Evolutionary conservation across 2,113 vertebrate genomes (phyloP), one percentile per base, ranked within the genome.

Genomic region (Oxygymnocypris stewartii): DNA sequence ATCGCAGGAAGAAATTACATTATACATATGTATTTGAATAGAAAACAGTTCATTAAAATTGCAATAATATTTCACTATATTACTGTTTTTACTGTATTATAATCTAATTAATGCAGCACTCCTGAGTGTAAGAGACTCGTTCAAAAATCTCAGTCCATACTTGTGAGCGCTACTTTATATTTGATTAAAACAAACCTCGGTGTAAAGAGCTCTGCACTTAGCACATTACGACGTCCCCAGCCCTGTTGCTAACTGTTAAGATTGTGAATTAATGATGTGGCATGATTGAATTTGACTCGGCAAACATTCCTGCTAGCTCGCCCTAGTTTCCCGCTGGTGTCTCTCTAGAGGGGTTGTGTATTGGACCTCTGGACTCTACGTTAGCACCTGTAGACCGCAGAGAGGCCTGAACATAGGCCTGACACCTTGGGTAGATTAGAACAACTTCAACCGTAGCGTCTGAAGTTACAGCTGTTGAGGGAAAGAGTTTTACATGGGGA

Each of bases 261-360:
- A 87, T 57, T 31, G 61, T 63, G 54, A 82, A 79, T 85, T 79
- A 87, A 90, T 78, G 74, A 77, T 51, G 40, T 82, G 61, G 69
- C 61, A 47, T 65, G 75, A 86, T 84, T 67, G 71, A 61, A 86
- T 79, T 69, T 87, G 82, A 86, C 89, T 86, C 49, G 23, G 31
- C 59, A 73, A 88, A 74, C 78, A 76, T 80, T 65, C 61, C 71
- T 11, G 57, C 47, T 49, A 18, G 35, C 63, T 40, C 35, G 28
- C 57, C 44, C 44, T 16, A 65, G 25, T 51, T 67, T 37, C 40
- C 40, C 51, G 28, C 82, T 74, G 51, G 11, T 65, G 63, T 61
- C 28, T 79, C 63, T 84, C 65, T 54, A 20, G 73, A 73, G 51
- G 69, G 71, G 31, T 81, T 42, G 40, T 31, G n/a, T 49, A 65